These are phyloP conservation scores for Camponotus fellah DNA, from an alignment of 2,888 invertebrate genomes.

Conservation along the genomic window DNA sequence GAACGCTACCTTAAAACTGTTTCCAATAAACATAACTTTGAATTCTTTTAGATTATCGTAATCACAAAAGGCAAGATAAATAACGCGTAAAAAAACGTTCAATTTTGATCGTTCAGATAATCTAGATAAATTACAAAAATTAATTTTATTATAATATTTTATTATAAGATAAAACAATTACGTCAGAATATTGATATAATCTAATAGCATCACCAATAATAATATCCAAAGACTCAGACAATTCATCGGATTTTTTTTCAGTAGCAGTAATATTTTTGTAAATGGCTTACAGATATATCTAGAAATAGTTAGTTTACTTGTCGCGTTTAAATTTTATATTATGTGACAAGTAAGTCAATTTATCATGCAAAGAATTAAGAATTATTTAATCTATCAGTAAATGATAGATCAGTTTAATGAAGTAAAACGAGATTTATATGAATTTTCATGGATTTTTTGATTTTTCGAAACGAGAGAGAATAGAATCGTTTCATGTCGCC, in stretches of 20 bases:
- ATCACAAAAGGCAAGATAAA: neutral
- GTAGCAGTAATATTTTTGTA: neutral
- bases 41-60: neutral
- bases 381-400: neutral
- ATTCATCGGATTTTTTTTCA: neutral
- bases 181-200: neutral
- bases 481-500: constrained; percentile 2
- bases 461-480: constrained; percentile 20
- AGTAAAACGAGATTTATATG: constrained; percentile 17
- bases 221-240: neutral
- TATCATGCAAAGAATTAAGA: neutral
- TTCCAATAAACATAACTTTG: neutral
- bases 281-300: neutral
- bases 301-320: neutral
- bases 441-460: constrained; percentile 25
- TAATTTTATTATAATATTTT: neutral
- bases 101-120: neutral
- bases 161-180: neutral
- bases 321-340: neutral
- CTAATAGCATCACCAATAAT: neutral
- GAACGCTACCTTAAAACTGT: neutral
- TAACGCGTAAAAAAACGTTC: neutral
- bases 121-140: neutral
- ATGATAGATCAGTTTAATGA: too few species aligned
- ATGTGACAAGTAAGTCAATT: neutral